These are phyloP conservation scores for Ennomos fuscantarius DNA, from an alignment of 2,888 invertebrate genomes.

Conservation along the genomic window DNA sequence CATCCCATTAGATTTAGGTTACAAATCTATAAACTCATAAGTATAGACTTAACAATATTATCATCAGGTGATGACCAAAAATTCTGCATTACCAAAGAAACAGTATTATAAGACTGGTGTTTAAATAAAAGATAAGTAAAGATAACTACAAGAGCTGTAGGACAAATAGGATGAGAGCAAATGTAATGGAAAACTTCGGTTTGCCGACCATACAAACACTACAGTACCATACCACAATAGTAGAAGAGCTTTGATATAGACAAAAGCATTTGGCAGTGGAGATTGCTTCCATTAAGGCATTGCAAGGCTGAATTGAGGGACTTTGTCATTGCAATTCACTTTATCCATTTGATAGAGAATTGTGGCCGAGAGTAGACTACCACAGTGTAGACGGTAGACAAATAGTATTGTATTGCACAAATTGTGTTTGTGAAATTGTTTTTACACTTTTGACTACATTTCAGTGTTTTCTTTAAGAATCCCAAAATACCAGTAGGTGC, in stretches of 20 bases:
- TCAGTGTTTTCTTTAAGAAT: no score
- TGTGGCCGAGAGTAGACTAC: background rate
- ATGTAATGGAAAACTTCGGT: conserved; percentile 47
- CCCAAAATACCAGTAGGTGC: no score
- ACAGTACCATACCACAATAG: background rate
- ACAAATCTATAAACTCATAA: no score
- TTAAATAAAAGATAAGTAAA: background rate
- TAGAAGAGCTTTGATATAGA: conserved; percentile 43
- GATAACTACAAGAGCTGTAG: background rate
- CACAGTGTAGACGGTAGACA: no score
- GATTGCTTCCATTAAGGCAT: conserved; percentile 46
- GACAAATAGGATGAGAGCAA: conserved; percentile 2
- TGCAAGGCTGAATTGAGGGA: conserved; percentile 29
- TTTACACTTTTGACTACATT: no score
- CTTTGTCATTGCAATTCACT: conserved; percentile 31
- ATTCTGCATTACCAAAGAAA: no score
- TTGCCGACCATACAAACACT: conserved; percentile 12
- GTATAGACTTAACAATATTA: no score
- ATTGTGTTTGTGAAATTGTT: no score
- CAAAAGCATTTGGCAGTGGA: conserved; percentile 38
- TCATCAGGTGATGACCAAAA: no score
- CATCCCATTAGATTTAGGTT: no score
- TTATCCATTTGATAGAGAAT: background rate
- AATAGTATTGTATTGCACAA: no score
- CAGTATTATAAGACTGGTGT: no score